Conservation (phyloP, 2,113 vertebrate genomes). For the Oryzias celebensis region DNA sequence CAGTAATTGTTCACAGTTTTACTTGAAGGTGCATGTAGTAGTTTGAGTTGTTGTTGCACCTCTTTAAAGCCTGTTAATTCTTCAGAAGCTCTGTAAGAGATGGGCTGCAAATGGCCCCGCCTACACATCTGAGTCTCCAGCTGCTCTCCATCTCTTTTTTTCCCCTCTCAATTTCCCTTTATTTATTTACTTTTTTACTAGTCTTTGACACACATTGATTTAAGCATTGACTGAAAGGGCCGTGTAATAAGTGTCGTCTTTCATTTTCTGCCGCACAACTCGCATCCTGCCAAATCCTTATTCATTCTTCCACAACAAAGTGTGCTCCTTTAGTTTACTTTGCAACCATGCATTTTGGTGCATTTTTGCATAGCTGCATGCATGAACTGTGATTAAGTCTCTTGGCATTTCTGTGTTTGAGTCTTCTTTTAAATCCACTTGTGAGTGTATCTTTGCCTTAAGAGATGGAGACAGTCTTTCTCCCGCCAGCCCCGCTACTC, state of each 20-base stretch:
- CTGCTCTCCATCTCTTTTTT: conserved; percentile 47
- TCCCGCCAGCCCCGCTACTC: conserved; percentile 55
- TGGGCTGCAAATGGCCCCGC: conserved; percentile 65
- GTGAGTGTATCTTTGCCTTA: conserved; percentile 45
- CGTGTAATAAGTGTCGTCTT: conserved; percentile 38
- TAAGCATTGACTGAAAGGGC: conserved; percentile 37
- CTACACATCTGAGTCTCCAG: conserved; percentile 67
- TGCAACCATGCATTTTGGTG: neutral
- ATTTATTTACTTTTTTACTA: conserved; percentile 7
- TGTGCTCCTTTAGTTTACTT: conserved; percentile 12
- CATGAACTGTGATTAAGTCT: conserved; percentile 27
- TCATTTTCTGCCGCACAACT: conserved; percentile 6
- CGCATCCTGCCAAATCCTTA: neutral
- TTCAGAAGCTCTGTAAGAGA: conserved; percentile 54
- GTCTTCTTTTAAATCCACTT: conserved; percentile 60
- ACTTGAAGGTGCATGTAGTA: conserved; percentile 2
- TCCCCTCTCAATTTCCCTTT: neutral
- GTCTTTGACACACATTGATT: conserved; percentile 17
- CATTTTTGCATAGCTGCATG: conserved; percentile 1
- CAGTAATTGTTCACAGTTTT: conserved; percentile 5
- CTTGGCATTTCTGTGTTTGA: conserved; percentile 31
- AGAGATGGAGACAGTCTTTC: conserved; percentile 44
- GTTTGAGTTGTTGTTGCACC: conserved; percentile 26
- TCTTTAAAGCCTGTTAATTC: conserved; percentile 58
- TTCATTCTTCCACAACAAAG: conserved; percentile 5